These are phyloP conservation scores for Sicus ferrugineus DNA, from an alignment of 2,888 invertebrate species.

Conservation along the genomic window DNA sequence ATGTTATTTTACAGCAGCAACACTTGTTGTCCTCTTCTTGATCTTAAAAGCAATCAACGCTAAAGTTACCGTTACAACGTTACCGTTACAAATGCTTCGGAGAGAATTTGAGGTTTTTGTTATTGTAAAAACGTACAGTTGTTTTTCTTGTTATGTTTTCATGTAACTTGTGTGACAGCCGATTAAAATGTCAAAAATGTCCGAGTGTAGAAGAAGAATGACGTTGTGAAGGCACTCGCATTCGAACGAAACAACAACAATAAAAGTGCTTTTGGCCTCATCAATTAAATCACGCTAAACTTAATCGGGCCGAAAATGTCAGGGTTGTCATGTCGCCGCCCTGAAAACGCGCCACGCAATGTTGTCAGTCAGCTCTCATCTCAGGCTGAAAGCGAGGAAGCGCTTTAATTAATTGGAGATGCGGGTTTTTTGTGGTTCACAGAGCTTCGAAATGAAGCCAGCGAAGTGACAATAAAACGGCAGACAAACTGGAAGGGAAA, in stretches of 20 bases:
- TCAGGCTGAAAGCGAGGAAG: neutral
- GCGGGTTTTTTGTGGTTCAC: neutral
- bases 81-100: too few relatives aligned
- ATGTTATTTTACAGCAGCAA: too few relatives aligned
- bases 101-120: neutral
- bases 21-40: too few relatives aligned
- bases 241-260: neutral
- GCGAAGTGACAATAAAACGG: too few relatives aligned
- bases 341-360: neutral
- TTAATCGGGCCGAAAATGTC: slow-evolving; percentile 1
- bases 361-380: neutral
- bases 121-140: neutral
- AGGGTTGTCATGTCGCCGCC: neutral
- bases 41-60: too few relatives aligned
- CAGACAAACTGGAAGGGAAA: too few relatives aligned
- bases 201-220: neutral
- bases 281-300: slow-evolving; percentile 19
- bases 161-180: too few relatives aligned
- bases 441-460: too few relatives aligned
- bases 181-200: too few relatives aligned
- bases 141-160: too few relatives aligned
- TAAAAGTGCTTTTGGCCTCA: neutral
- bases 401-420: neutral
- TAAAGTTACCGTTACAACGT: too few relatives aligned
- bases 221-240: neutral